phyloP scores from a whole-genome alignment of 2,888 invertebrate species.

The Aethes cnicana region DNA sequence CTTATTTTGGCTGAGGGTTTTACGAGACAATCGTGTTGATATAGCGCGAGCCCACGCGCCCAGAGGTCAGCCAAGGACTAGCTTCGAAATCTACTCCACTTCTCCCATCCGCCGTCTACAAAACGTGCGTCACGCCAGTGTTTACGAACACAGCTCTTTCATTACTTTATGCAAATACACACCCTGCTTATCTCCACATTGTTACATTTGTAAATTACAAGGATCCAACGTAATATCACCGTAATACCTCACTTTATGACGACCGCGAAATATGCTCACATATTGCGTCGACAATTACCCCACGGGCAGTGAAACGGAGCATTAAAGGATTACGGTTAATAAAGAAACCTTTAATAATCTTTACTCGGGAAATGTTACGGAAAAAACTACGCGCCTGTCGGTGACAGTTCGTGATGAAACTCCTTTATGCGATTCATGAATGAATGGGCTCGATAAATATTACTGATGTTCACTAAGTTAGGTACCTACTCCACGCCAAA shows the following conservation, averaged over 20 bases:
- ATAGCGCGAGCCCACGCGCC: conserved; percentile 51
- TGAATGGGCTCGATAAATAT: not conserved
- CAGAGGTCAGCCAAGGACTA: conserved; percentile 60
- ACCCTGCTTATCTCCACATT: conserved; percentile 3
- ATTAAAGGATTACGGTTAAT: conserved; percentile 22
- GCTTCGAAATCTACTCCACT: conserved; percentile 37
- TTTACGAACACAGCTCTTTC: conserved; percentile 8
- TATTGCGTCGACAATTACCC: conserved; percentile 14
- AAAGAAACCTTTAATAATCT: conserved; percentile 22
- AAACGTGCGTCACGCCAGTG: conserved; percentile 19
- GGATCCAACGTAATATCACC: not conserved
- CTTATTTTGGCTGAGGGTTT: conserved; percentile 42
- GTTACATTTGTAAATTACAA: conserved; percentile 1
- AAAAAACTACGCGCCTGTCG: not conserved
- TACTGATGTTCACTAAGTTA: not conserved
- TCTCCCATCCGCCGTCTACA: conserved; percentile 28
- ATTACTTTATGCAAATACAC: conserved; percentile 9
- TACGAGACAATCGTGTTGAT: conserved; percentile 51
- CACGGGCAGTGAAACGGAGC: conserved; percentile 10
- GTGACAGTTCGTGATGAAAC: conserved; percentile 3
- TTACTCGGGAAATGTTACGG: conserved; percentile 10
- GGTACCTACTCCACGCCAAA: not conserved
- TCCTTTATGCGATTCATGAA: not conserved
- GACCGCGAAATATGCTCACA: conserved; percentile 16
- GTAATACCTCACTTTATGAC: not conserved